Percentiles rank a stretch among this genome's conserved stretches.
Conservation (phyloP, 2,113 vertebrate genomes). For the Alces alces region DNA sequence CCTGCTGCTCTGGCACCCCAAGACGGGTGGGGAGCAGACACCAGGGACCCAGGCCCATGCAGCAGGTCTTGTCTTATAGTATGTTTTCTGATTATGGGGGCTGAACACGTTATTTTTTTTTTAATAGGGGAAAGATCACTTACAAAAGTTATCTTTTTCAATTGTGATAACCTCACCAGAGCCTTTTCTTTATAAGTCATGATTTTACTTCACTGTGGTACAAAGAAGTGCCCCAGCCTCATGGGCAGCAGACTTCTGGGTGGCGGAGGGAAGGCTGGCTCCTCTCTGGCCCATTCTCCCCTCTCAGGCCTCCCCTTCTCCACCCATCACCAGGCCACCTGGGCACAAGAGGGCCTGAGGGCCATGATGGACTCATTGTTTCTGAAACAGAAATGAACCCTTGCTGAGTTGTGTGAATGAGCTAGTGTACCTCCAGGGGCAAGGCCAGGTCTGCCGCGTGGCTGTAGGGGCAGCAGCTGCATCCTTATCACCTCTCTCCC, state of each 20-base stretch:
- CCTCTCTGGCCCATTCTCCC: background rate
- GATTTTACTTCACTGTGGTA: background rate
- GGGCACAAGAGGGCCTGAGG: no score
- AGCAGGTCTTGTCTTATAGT: no score
- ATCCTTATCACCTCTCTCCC: background rate
- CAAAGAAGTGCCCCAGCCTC: rapidly evolving
- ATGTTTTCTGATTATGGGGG: background rate
- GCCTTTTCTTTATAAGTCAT: background rate
- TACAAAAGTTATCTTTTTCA: no score
- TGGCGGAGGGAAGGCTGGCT: rapidly evolving
- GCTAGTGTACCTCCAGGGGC: rapidly evolving
- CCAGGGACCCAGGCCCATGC: background rate
- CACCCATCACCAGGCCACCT: background rate
- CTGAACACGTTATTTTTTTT: no score
- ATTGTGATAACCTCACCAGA: background rate
- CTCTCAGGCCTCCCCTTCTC: background rate
- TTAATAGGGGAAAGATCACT: background rate
- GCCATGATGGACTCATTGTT: background rate
- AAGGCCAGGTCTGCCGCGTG: background rate
- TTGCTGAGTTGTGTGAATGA: rapidly evolving
- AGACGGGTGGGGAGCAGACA: rapidly evolving
- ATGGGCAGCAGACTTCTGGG: background rate
- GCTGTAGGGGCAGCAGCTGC: background rate
- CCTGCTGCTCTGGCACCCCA: background rate
- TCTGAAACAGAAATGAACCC: background rate